phyloP scores from a whole-genome alignment of 2,797 vertebrate species.

The Micromesistius poutassou region DNA sequence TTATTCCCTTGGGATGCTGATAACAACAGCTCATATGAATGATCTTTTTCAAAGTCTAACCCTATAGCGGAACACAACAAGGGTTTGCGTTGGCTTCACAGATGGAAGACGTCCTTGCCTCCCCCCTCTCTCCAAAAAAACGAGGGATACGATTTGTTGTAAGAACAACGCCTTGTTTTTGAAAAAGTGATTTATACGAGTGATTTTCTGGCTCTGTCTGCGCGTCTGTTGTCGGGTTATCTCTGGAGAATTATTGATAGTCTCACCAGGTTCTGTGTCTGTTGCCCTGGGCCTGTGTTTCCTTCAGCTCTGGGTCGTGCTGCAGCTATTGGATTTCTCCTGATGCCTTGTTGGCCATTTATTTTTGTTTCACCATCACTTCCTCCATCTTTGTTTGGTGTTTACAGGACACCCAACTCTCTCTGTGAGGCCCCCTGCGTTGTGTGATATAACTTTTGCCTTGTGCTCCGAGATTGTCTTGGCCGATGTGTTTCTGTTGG shows the following conservation, averaged over 20 bases:
- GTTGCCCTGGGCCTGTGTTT: background rate
- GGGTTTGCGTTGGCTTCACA: background rate
- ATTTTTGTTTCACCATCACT: background rate
- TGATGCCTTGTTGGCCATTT: background rate
- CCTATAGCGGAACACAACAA: background rate
- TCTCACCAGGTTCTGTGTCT: background rate
- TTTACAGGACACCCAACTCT: background rate
- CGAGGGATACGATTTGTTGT: background rate
- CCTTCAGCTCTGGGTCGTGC: background rate
- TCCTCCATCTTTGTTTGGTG: background rate
- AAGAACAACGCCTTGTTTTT: background rate
- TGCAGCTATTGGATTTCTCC: background rate
- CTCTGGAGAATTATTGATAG: background rate
- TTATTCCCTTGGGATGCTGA: background rate
- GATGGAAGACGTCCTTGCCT: background rate
- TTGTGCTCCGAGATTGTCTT: background rate
- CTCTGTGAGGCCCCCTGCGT: background rate
- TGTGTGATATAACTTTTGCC: background rate
- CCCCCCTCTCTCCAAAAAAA: background rate
- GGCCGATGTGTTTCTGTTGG: background rate
- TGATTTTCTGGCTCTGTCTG: background rate
- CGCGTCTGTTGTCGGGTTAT: background rate
- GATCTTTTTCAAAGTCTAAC: background rate
- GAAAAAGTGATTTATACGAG: background rate
- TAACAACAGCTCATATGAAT: background rate